phyloP scores from a whole-genome alignment of 1,140 invertebrate species.

The Drosophila sulfurigaster region DNA sequence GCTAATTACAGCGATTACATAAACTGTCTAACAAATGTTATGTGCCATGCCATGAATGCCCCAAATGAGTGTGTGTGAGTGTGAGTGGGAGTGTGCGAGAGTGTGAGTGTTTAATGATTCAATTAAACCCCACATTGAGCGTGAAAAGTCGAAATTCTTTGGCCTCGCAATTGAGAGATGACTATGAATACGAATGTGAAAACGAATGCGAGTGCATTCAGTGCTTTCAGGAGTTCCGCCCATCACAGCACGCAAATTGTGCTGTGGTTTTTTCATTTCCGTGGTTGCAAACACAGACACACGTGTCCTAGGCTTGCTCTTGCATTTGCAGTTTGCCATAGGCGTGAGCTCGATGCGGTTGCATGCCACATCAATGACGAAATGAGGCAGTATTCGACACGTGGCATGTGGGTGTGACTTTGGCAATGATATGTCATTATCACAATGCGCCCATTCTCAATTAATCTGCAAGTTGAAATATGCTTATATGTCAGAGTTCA shows the following conservation, averaged over 20 bases:
- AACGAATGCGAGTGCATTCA: not conserved
- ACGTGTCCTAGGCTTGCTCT: not conserved
- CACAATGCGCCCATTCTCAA: slow-evolving; percentile 34
- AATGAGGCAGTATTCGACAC: slow-evolving; percentile 52
- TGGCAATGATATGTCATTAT: slow-evolving; percentile 41
- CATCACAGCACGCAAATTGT: not conserved
- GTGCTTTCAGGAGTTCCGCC: not conserved
- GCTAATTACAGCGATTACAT: slow-evolving; percentile 61
- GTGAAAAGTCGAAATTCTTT: slow-evolving; percentile 16
- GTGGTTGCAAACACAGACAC: slow-evolving; percentile 17
- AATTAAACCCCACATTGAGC: slow-evolving; percentile 19
- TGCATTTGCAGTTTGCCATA: slow-evolving; percentile 5
- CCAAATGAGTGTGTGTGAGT: not conserved
- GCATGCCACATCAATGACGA: slow-evolving; percentile 65
- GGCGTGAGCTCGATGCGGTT: slow-evolving; percentile 24
- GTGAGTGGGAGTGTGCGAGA: not conserved
- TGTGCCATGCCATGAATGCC: slow-evolving; percentile 5
- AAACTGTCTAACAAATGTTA: slow-evolving; percentile 39
- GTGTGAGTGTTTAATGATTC: slow-evolving; percentile 17
- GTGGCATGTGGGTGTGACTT: slow-evolving; percentile 2
- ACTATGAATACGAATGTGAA: not conserved
- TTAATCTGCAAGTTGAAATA: not conserved
- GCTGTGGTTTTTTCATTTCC: slow-evolving; percentile 16
- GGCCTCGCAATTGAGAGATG: not conserved
- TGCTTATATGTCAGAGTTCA: not conserved